Evolutionary conservation across 92 coral and sea anemone genomes (phyloP).

Genomic region (Epizoanthus fatuus): DNA sequence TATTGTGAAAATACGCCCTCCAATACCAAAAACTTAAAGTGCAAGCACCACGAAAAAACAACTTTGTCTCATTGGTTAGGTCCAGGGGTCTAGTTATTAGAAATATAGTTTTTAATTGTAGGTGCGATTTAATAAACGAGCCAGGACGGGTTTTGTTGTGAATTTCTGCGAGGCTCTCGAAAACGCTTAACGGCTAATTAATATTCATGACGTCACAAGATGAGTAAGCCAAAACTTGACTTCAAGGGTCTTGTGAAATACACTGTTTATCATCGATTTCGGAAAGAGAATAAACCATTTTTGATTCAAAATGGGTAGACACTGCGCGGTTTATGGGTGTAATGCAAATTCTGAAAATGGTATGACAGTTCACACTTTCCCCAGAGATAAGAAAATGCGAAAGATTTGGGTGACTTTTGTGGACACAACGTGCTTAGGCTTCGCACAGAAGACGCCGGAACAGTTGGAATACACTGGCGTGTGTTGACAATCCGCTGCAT

Average conservation of each 20-base stretch:
- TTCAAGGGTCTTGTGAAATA: slow-evolving; percentile 2
- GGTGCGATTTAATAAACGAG: not conserved
- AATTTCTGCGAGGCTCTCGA: not conserved
- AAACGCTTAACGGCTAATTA: not conserved
- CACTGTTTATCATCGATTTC: not conserved
- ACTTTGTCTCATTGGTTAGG: not conserved
- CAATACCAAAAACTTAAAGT: too few relatives aligned
- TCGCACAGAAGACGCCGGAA: not conserved
- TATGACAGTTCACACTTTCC: not conserved
- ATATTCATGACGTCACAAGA: not conserved
- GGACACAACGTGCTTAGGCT: not conserved
- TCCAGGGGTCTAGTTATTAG: not conserved
- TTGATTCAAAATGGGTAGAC: not conserved
- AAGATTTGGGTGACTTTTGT: not conserved
- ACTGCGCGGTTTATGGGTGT: slow-evolving; percentile 8
- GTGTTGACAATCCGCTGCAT: not conserved
- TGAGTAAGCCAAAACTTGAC: not conserved
- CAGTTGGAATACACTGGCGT: not conserved
- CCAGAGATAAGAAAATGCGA: not conserved
- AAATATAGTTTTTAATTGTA: not conserved
- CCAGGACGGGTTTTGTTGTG: not conserved
- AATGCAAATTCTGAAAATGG: not conserved
- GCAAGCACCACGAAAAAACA: too few relatives aligned
- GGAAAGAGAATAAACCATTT: not conserved
- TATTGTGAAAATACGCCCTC: too few relatives aligned